Percentiles rank a stretch among this genome's conserved stretches.
These are phyloP conservation scores for Eristalis tenax DNA, from an alignment of 2,888 invertebrate species.

Conservation along the genomic window DNA sequence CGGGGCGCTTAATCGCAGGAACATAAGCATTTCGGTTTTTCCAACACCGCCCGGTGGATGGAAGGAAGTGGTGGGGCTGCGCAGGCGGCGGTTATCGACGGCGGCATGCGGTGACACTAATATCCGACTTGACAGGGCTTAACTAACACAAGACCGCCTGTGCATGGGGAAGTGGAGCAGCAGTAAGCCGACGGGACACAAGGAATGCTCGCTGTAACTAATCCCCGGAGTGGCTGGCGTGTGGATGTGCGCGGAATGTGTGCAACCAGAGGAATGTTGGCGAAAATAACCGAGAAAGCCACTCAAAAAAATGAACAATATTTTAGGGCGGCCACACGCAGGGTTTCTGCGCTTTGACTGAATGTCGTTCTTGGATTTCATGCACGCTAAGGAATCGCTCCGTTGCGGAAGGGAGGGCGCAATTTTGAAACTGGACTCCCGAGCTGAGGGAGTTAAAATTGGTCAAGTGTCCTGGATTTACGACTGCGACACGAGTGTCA, in stretches of 20 bases:
- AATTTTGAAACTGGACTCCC: no score
- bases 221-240: conserved; percentile 33
- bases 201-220: conserved; percentile 11
- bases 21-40: background rate
- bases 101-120: background rate
- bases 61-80: no score
- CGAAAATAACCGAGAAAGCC: background rate
- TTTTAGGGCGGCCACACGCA: background rate
- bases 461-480: background rate
- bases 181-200: background rate
- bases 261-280: background rate
- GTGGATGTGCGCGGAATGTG: conserved; percentile 32
- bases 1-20: background rate
- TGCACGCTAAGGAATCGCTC: background rate
- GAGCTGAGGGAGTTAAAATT: background rate
- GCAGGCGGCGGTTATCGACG: background rate
- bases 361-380: background rate
- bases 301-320: background rate
- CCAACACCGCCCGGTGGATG: no score
- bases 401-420: background rate
- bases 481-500: background rate
- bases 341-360: background rate
- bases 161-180: background rate
- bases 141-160: background rate
- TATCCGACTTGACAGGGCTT: background rate